Evolutionary conservation across 1,140 invertebrate genomes (phyloP).

Genomic region (Temnothorax curvispinosus): DNA sequence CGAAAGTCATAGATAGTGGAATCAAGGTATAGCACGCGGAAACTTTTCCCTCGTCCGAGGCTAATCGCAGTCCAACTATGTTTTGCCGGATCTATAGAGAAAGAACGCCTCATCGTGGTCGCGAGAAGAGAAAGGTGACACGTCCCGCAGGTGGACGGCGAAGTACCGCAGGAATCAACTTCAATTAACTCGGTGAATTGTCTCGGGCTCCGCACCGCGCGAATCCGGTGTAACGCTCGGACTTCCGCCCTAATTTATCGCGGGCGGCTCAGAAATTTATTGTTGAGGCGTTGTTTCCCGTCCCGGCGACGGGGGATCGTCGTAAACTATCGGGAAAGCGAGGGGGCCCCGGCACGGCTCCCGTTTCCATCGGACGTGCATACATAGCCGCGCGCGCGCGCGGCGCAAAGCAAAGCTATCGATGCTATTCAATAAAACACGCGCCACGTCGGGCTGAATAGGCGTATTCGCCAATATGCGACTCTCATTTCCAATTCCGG

Average conservation of each 20-base stretch:
- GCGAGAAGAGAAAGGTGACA: conserved; percentile 12
- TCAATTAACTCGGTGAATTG: conserved; percentile 39
- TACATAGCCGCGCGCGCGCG: not conserved
- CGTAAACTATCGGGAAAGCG: conserved; percentile 64
- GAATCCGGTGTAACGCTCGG: conserved; percentile 31
- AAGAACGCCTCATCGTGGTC: not conserved
- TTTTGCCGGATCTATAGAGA: not conserved
- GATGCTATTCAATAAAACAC: conserved; percentile 74
- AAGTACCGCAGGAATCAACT: conserved; percentile 19
- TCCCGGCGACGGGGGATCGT: conserved; percentile 12
- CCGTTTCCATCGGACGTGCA: conserved; percentile 62
- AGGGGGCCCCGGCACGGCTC: not conserved
- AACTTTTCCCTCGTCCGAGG: conserved; percentile 26
- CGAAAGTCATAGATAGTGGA: not conserved
- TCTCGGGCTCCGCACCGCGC: not conserved
- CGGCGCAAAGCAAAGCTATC: conserved; percentile 61
- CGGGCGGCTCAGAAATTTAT: conserved; percentile 56
- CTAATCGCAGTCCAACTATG: not conserved
- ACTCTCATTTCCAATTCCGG: conserved; percentile 71
- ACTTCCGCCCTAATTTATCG: conserved; percentile 57
- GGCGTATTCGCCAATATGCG: conserved; percentile 66
- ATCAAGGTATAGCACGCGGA: not conserved
- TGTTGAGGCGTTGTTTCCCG: conserved; percentile 52
- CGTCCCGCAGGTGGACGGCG: conserved; percentile 13
- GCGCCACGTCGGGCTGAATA: conserved; percentile 63